These are phyloP conservation scores for Apteryx mantelli DNA, from an alignment of 2,113 vertebrate species.

Conservation along the genomic window DNA sequence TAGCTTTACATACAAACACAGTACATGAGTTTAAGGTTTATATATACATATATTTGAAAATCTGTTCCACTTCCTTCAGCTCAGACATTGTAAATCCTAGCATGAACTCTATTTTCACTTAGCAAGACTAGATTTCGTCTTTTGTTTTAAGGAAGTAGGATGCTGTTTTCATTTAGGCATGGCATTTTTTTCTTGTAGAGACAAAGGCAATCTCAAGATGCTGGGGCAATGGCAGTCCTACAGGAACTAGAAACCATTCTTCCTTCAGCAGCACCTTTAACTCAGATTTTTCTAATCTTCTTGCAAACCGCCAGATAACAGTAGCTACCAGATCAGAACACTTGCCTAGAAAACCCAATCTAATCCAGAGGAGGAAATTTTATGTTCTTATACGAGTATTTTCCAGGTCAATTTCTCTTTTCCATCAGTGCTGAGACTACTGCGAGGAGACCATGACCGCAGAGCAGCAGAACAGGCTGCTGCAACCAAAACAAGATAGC, in stretches of 20 bases:
- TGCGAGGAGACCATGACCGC: not conserved
- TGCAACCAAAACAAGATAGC: not conserved
- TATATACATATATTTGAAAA: not conserved
- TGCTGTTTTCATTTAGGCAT: slow-evolving; percentile 18
- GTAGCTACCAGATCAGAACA: not conserved
- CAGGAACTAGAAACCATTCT: not conserved
- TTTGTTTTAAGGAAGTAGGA: slow-evolving; percentile 34
- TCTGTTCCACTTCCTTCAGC: not conserved
- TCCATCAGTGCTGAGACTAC: not conserved
- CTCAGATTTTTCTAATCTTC: not conserved
- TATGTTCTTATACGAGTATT: not conserved
- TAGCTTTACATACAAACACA: slow-evolving; percentile 14
- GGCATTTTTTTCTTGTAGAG: not conserved
- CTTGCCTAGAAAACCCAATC: not conserved
- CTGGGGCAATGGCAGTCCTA: not conserved
- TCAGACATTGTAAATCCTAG: not conserved
- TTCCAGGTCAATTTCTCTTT: not conserved
- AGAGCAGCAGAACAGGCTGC: not conserved
- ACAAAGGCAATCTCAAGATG: slow-evolving; percentile 31
- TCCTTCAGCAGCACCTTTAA: not conserved
- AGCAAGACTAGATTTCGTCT: not conserved
- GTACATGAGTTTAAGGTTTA: not conserved
- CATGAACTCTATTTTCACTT: not conserved
- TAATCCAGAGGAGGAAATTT: not conserved
- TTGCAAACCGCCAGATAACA: not conserved